Evolutionary conservation across 2,797 vertebrate species (phyloP), one percentile per base, ranked within the genome.

Genomic region (Micromesistius poutassou): DNA sequence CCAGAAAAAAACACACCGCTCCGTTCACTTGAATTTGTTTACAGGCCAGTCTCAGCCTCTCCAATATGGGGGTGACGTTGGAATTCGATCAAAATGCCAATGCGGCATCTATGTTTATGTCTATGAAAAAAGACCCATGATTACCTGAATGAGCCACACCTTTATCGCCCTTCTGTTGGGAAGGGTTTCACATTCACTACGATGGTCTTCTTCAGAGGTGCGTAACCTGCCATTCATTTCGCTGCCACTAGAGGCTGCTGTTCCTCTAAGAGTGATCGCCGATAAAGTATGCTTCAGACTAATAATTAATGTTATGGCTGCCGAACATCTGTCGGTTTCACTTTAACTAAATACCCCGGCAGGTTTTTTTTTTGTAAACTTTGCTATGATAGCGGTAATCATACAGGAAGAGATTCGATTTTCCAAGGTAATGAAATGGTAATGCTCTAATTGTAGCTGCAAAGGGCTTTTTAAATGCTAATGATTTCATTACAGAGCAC

Each of bases 341-440:
- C 89, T 87, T 71, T 30, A 46, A 89, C 81, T 25, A 62, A 25
- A 62, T 62, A 62, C 0, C 22, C 71, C 81, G 79, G 77, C 71
- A 79, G 83, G 84, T 88, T 83, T 68, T 78, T n/a, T 88, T 83
- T 68, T 80, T 81, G 82, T 78, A 77, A 62, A 62, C 73, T 80
- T 76, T 76, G 79, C 80, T 85, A 85, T 87, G 81, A 86, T 79
- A 73, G 85, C 81, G 74, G 77, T 77, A 85, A 89, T 90, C 80
- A 89, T 62, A 83, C 71, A 55, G 68, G 82, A 74, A 77, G 50
- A 84, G 84, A 88, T 84, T 80, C 82, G 84, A 86, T 83, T 83
- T 85, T 74, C 75, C 76, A 82, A 83, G 78, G 84, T 87, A 86
- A 85, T 91, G 79, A 89, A 89, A 90, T 83, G 84, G 25, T 79